Evolutionary conservation across 2,113 vertebrate genomes (phyloP), one percentile per base, ranked within the genome.

Genomic region (Thymallus thymallus): DNA sequence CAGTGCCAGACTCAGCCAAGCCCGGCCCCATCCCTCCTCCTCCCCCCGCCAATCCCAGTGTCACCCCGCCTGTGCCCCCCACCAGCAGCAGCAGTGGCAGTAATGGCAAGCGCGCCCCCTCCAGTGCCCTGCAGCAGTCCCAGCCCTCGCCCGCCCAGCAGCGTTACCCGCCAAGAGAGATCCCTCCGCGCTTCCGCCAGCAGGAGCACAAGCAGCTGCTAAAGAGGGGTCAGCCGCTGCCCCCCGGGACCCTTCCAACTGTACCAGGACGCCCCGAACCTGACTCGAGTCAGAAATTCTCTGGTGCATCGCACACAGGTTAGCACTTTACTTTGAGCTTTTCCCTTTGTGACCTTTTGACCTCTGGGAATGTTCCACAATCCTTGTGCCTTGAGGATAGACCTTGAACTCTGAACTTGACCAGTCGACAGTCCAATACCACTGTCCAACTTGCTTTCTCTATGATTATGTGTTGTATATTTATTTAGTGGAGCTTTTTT

Each of bases 131-230:
- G 85, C 89, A 85, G 85, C 79, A 91, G 93, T 16, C 62, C 94
- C 79, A 73, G 29, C 75, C 75, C 78, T 69, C 92, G 91, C 85
- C 93, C 10, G 91, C 94, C 71, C 94, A 94, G 35, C 94, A 94
- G 92, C 96, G 97, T 79, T 97, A 97, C 93, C 95, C 96, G 80
- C 95, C 96, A 77, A 94, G 96, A 48, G 96, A 98, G 95, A 96
- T 98, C 90, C 97, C 97, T 81, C 97, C 97, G 46, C 96, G 96
- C 91, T 99, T 98, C 92, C 96, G 96, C 86, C 97, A 98, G 94
- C 96, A 98, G 91, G 96, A 98, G 91, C 97, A 98, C 93, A 98
- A 98, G 94, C 98, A 99, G 93, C 95, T 99, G 76, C 89, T 98
- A 91, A 98, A 98, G 91, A 92, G 96, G 90, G 97, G 97, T 46